Base-by-base conservation (phyloP, 2,113 vertebrate genomes). In the Falco punctatus region DNA sequence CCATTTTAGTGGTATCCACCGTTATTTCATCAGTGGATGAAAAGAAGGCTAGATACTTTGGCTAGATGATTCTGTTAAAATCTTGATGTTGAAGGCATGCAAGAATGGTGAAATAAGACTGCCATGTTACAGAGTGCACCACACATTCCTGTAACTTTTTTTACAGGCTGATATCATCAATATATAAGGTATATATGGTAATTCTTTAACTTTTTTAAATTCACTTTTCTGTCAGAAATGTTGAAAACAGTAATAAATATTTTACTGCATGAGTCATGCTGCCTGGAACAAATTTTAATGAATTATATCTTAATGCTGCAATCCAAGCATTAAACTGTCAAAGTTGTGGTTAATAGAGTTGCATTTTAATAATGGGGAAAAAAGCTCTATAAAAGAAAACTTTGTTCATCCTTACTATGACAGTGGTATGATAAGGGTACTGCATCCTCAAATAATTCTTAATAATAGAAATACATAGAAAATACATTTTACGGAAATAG, bases 161-260 rank as follows among this genome's bases (percentile, higher is more conserved):
- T 88, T 52, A 40, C 55, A 73, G 69, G 42, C 8, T 51, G 35
- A 32, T 86, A 84, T 71, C 1, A 1, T 58, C 26, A 52, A 40
- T 51, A 72, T 67, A 81, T 65, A 54, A 80, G 3, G 5, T 38
- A 57, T 80, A 74, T 30, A 67, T 19, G 16, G 69, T 55, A 79
- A 54, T 40, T 65, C 18, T 44, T 70, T 62, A 20, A 51, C 55
- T 88, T 70, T 94, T 82, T 42, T 13, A 58, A 96, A 88, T 86
- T 94, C 55, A 38, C 11, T 79, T 91, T 96, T 95, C 65, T 83
- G 54, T 40, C 69, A 87, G 70, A 98, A 97, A 65, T 91, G 40
- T 12, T 97, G 86, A 95, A 96, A 96, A 69, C 28, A 96, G 88
- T 97, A 96, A 97, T 96, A 98, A 98, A 98, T 97, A 97, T 96